Evolutionary conservation across 2,113 vertebrate species (phyloP), one percentile per base, ranked within the genome.

Genomic region (Clinocottus analis): DNA sequence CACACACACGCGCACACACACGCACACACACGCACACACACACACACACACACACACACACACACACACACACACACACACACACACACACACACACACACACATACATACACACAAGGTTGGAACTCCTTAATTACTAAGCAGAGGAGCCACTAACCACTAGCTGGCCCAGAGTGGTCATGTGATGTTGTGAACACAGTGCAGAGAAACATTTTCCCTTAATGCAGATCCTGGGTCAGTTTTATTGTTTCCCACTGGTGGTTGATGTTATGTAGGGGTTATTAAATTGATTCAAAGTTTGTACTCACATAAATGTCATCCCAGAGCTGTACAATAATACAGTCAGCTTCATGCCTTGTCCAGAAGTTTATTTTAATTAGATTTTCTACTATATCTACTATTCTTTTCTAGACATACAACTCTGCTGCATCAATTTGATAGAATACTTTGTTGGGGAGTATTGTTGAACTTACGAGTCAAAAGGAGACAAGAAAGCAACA

Each of bases 61-160:
- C 35, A 49, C 65, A 70, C 77, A 64, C 45, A 71, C 60, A 64
- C 77, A 66, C 55, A 59, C 71, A 83, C 65, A 77, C 69, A 73
- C 56, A 78, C 75, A 65, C 68, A 51, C 67, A 65, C 75, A 67
- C 60, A 63, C 62, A 67, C 75, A 70, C 59, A 69, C 78, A 73
- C 64, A 76, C 41, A 71, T 41, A 80, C 62, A 68, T 63, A 61
- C 77, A 11, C 25, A 75, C 12, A 56, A 53, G 73, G 79, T 68
- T 79, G 59, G 70, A 92, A 90, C 79, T 89, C 85, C 74, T 75
- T 91, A 92, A 92, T 92, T 92, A 92, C 76, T 27, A 7, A 74
- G 84, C 75, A 82, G 73, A 59, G 53, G 65, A 89, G 85, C 79
- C 74, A 66, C 75, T 88, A 90, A 90, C 83, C 85, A 81, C 82